Conservation (phyloP, 1,140 invertebrate species). For the Bacillus rossius region DNA sequence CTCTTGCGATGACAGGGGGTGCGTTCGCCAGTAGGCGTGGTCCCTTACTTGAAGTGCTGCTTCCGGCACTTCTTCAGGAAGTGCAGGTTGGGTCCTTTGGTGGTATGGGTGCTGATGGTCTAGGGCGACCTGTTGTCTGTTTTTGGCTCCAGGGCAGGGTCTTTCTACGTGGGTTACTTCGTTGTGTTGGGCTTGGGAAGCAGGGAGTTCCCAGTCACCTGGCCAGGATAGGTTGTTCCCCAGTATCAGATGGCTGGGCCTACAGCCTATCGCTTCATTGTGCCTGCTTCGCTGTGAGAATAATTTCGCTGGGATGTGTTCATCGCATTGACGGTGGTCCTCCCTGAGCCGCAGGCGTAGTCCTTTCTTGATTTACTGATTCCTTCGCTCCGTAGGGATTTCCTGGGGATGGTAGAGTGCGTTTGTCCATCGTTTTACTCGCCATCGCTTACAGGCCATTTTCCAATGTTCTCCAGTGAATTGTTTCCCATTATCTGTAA, state of each 20-base stretch:
- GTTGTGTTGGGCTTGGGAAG: too few species aligned
- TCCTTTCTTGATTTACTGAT: conserved; percentile 27
- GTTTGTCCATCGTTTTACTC: conserved; percentile 21
- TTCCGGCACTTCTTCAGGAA: too few species aligned
- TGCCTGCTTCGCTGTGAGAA: conserved; percentile 16
- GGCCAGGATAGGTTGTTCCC: conserved; percentile 5
- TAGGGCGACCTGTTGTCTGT: too few species aligned
- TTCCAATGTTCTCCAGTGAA: conserved; percentile 19
- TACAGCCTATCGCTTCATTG: conserved; percentile 20
- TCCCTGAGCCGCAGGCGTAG: conserved; percentile 14
- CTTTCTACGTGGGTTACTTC: too few species aligned
- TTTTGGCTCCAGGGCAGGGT: too few species aligned
- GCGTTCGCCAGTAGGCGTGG: too few species aligned
- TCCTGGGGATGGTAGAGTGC: conserved; percentile 28
- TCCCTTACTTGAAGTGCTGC: too few species aligned
- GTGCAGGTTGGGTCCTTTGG: too few species aligned
- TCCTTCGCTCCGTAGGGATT: conserved; percentile 30
- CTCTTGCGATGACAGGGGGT: too few species aligned
- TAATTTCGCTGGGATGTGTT: conserved; percentile 18
- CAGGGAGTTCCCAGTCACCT: neutral
- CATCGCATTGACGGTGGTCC: neutral
- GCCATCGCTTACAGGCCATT: conserved; percentile 11
- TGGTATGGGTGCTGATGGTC: too few species aligned
- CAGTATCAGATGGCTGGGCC: conserved; percentile 15
- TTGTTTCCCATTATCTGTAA: conserved; percentile 29